Conservation (phyloP, 2,113 vertebrate genomes). For the Micromys minutus region DNA sequence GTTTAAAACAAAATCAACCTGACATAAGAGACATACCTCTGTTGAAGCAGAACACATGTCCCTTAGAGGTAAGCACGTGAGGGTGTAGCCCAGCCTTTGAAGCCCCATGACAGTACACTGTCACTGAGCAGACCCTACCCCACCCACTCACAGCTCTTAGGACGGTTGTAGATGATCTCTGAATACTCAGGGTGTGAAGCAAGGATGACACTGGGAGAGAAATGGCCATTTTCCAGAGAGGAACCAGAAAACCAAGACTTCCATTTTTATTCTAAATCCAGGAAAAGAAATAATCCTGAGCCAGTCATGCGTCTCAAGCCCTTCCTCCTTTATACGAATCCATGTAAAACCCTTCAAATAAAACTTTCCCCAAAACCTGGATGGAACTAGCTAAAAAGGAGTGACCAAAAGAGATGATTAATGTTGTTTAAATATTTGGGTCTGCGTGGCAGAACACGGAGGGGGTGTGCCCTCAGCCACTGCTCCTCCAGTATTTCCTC, state of each 20-base stretch:
- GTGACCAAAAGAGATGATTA: not conserved
- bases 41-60: not conserved
- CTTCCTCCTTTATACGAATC: not conserved
- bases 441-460: not conserved
- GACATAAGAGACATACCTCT: not conserved
- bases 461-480: not conserved
- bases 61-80: not conserved
- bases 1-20: not conserved
- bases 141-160: not conserved
- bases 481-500: not conserved
- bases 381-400: slow-evolving; percentile 18
- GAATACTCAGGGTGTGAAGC: not conserved
- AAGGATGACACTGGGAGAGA: not conserved
- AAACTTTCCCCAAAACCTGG: not conserved
- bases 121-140: not conserved
- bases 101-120: not conserved
- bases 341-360: not conserved
- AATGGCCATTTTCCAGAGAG: not conserved
- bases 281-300: slow-evolving; percentile 5
- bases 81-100: not conserved
- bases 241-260: slow-evolving; percentile 34
- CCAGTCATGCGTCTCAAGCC: not conserved
- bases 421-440: not conserved
- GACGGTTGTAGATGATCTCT: not conserved
- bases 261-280: slow-evolving; percentile 12